These are phyloP conservation scores for Hippocampus comes DNA, from an alignment of 2,113 vertebrate species.

Conservation along the genomic window DNA sequence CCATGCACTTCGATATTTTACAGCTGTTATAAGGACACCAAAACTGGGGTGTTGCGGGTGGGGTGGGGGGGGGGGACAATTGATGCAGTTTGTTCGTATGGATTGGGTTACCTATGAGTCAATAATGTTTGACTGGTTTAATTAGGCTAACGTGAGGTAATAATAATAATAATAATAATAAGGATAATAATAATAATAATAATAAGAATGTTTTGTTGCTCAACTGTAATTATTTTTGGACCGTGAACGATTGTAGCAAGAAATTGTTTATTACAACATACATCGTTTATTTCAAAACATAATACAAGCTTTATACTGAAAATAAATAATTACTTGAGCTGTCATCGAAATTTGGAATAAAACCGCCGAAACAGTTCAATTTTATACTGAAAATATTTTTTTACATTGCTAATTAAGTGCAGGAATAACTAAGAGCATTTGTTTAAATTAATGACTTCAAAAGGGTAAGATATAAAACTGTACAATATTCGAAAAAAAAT, in stretches of 20 bases:
- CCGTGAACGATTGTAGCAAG: slow-evolving; percentile 74
- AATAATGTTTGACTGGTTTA: not conserved
- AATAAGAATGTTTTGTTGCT: not conserved
- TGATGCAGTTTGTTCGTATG: not conserved
- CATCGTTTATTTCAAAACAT: slow-evolving; percentile 86
- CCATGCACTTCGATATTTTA: slow-evolving; percentile 32
- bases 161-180: slow-evolving; percentile 20
- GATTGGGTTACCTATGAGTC: not conserved
- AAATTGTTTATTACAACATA: slow-evolving; percentile 81
- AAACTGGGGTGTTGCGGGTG: not conserved
- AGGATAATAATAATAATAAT: slow-evolving; percentile 11
- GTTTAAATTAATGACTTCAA: slow-evolving; percentile 97
- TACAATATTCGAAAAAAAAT: slow-evolving; percentile 95
- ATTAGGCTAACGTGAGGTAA: not conserved
- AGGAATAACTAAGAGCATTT: slow-evolving; percentile 95
- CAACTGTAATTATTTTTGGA: slow-evolving; percentile 22
- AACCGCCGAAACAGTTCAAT: slow-evolving; percentile 94
- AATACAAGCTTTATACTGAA: slow-evolving; percentile 96
- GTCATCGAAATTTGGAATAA: slow-evolving; percentile 95
- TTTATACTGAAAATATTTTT: slow-evolving; percentile 91
- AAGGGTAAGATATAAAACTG: slow-evolving; percentile 98
- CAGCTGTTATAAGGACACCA: slow-evolving; percentile 35
- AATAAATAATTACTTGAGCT: slow-evolving; percentile 96
- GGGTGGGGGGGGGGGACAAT: slow-evolving; percentile 3
- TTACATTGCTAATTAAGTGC: slow-evolving; percentile 93